phyloP scores from a whole-genome alignment of 2,797 vertebrate genomes.

The Pseudomugil gertrudae region DNA sequence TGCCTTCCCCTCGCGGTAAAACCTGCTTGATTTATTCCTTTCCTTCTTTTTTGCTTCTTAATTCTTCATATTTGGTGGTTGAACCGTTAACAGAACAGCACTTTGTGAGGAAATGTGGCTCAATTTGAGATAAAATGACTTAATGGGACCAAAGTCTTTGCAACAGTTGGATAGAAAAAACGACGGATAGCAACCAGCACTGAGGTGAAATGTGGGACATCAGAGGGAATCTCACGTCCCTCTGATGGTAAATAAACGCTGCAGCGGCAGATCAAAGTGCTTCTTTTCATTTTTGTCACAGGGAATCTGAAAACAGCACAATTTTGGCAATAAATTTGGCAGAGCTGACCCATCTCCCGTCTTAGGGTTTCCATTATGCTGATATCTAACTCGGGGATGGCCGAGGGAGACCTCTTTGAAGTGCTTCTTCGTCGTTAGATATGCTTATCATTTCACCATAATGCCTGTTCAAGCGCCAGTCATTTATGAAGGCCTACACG shows the following conservation, averaged over 20 bases:
- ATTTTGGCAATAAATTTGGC: conserved; percentile 90
- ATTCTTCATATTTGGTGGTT: conserved; percentile 48
- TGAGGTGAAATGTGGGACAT: conserved; percentile 21
- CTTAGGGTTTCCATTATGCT: conserved; percentile 24
- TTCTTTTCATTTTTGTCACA: conserved; percentile 19
- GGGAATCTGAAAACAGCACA: conserved; percentile 33
- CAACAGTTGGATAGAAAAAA: conserved; percentile 14
- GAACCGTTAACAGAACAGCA: conserved; percentile 59
- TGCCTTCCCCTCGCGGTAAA: conserved; percentile 25
- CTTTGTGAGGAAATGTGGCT: conserved; percentile 66
- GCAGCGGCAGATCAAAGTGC: conserved; percentile 44
- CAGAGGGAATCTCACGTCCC: conserved; percentile 16
- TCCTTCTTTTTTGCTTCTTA: conserved; percentile 17
- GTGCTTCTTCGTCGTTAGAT: conserved; percentile 80
- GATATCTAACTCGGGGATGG: conserved; percentile 17
- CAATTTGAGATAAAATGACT: conserved; percentile 40
- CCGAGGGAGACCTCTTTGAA: conserved; percentile 53
- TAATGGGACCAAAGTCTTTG: conserved; percentile 33
- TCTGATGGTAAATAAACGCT: conserved; percentile 11
- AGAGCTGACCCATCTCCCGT: conserved; percentile 76
- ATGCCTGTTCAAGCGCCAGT: conserved; percentile 64
- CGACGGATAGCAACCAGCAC: conserved; percentile 4
- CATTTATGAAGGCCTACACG: conserved; percentile 66
- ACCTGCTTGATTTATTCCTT: conserved; percentile 11
- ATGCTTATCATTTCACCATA: conserved; percentile 75